A percentile compares a stretch with the other conserved stretches of the same genome.
These are phyloP conservation scores for Apodemia duryi DNA, from an alignment of 2,888 invertebrate genomes.

Conservation along the genomic window DNA sequence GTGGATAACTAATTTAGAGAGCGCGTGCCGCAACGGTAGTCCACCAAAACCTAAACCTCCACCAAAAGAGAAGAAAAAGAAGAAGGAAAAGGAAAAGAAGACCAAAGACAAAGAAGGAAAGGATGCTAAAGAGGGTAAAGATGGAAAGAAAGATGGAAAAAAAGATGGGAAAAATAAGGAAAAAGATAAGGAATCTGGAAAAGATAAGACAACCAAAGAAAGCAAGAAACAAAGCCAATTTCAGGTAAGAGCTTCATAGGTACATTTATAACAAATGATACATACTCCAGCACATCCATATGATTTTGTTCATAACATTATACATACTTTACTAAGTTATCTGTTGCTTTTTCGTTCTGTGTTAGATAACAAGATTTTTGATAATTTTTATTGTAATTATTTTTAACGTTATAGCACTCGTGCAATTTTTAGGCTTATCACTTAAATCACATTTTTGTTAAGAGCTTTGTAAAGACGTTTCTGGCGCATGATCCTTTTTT, in stretches of 20 bases:
- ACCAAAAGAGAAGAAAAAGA: conserved; percentile 84
- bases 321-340: conserved; percentile 31
- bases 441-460: conserved; percentile 34
- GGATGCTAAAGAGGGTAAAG: conserved; percentile 72
- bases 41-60: conserved; percentile 83
- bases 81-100: conserved; percentile 82
- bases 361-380: conserved; percentile 60
- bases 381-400: conserved; percentile 44
- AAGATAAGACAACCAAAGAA: conserved; percentile 79
- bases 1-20: too few relatives aligned
- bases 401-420: conserved; percentile 47
- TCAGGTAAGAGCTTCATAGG: conserved; percentile 66
- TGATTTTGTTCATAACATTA: conserved; percentile 53
- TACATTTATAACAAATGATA: conserved; percentile 32
- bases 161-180: conserved; percentile 80
- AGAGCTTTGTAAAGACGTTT: conserved; percentile 42
- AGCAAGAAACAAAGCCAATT: conserved; percentile 83
- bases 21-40: conserved; percentile 88
- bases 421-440: conserved; percentile 45
- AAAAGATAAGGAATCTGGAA: conserved; percentile 81
- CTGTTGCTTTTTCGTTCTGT: conserved; percentile 61
- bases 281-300: conserved; percentile 62
- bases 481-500: conserved; percentile 72
- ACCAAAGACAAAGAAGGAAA: conserved; percentile 81
- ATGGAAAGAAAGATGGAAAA: conserved; percentile 76